These are phyloP conservation scores for Ceyx erithaca DNA, from an alignment of 2,797 vertebrate genomes.

Conservation along the genomic window DNA sequence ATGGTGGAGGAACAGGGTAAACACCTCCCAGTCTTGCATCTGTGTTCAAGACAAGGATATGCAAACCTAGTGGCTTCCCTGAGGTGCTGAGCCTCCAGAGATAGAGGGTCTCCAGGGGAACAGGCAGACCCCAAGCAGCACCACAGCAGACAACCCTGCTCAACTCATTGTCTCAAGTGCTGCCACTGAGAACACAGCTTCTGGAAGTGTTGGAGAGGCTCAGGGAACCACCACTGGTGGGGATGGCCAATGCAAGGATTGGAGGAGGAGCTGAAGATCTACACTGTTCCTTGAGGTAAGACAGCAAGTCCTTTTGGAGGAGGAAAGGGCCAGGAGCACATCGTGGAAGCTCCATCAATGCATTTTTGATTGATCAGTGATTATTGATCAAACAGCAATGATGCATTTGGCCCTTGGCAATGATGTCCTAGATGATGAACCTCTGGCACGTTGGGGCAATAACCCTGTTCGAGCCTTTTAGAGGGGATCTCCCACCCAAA, in stretches of 20 bases:
- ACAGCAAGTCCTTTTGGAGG: not conserved
- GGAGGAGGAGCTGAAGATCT: not conserved
- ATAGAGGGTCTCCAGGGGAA: not conserved
- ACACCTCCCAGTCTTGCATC: not conserved
- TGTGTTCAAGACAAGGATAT: not conserved
- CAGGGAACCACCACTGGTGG: accelerated
- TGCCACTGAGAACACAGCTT: not conserved
- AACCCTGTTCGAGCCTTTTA: not conserved
- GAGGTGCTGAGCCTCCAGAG: not conserved
- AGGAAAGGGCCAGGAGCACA: not conserved
- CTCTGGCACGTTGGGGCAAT: accelerated
- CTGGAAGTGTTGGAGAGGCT: accelerated
- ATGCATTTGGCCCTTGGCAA: not conserved
- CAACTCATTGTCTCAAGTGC: not conserved
- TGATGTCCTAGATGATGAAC: not conserved
- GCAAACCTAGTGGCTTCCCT: not conserved
- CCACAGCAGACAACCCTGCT: not conserved
- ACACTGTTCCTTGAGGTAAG: not conserved
- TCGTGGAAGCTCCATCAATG: accelerated
- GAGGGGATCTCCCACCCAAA: not conserved
- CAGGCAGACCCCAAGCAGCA: not conserved
- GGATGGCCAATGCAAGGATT: not conserved
- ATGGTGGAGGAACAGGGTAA: not conserved
- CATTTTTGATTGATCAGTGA: not conserved
- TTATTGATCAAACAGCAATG: not conserved